Percentiles rank a stretch among this genome's conserved stretches.
Conservation (phyloP, 2,113 vertebrate species). For the Calidris pygmaea region DNA sequence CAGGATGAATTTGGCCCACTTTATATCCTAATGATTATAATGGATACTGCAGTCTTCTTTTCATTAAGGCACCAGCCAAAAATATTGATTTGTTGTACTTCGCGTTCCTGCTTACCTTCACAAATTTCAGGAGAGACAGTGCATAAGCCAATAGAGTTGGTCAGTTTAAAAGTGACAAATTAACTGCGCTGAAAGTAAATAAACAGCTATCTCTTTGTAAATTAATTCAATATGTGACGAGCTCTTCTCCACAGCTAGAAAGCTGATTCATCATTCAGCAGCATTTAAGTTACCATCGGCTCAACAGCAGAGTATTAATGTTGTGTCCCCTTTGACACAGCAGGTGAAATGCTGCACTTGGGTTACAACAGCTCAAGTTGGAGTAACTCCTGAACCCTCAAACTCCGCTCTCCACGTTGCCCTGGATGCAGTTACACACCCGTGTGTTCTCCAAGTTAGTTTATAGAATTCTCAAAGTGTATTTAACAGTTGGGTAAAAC, state of each 20-base stretch:
- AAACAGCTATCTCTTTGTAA: conserved; percentile 58
- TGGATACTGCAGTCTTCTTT: conserved; percentile 42
- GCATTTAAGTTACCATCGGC: conserved; percentile 25
- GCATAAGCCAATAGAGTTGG: conserved; percentile 37
- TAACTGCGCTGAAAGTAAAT: conserved; percentile 60
- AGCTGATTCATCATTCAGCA: conserved; percentile 64
- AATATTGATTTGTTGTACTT: conserved; percentile 57
- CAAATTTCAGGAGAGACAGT: conserved; percentile 25
- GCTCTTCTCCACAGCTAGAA: conserved; percentile 49
- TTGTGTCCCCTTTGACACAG: not conserved
- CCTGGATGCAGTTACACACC: not conserved
- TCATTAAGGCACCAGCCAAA: conserved; percentile 56
- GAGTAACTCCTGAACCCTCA: not conserved
- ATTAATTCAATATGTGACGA: conserved; percentile 62
- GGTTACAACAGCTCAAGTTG: not conserved
- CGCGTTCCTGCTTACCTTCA: conserved; percentile 45
- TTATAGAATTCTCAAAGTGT: not conserved
- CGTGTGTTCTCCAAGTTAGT: not conserved
- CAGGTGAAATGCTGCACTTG: not conserved
- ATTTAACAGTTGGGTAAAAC: not conserved
- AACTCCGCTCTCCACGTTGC: not conserved
- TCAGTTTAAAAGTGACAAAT: conserved; percentile 61
- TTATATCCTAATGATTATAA: conserved; percentile 50
- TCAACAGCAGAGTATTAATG: conserved; percentile 33
- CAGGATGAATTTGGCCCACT: conserved; percentile 26